A percentile compares a stretch with the other conserved stretches of the same genome.
Conservation (phyloP, 2,888 invertebrate genomes). For the Acronicta leporina region DNA sequence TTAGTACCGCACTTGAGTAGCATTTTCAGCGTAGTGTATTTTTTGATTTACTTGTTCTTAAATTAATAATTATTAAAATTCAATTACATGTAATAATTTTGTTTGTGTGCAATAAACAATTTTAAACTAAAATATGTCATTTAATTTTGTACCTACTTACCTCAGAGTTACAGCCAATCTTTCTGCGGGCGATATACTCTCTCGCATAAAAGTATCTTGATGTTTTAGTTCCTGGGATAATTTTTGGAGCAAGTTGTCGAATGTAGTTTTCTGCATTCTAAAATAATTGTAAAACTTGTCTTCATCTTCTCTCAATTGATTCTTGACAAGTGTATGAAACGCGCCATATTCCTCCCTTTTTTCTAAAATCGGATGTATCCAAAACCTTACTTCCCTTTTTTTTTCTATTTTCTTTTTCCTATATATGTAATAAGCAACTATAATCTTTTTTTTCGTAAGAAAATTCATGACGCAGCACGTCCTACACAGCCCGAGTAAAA, state of each 20-base stretch:
- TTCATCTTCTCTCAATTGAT: constrained; percentile 42
- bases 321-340: constrained; percentile 46
- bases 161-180: constrained; percentile 50
- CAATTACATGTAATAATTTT: constrained; percentile 45
- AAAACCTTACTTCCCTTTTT: constrained; percentile 35
- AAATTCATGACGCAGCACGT: constrained; percentile 37
- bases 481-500: constrained; percentile 35
- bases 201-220: constrained; percentile 48
- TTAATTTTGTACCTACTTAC: constrained; percentile 44
- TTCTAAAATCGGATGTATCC: constrained; percentile 51
- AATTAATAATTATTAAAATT: constrained; percentile 45
- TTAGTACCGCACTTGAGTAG: constrained; percentile 51
- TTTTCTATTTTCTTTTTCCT: constrained; percentile 18
- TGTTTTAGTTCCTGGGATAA: constrained; percentile 46
- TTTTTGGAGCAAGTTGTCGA: constrained; percentile 43
- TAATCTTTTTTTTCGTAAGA: constrained; percentile 37
- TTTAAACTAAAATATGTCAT: too few species aligned
- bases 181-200: constrained; percentile 46
- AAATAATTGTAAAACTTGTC: constrained; percentile 42
- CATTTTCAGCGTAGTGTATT: constrained; percentile 47
- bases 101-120: constrained; percentile 36
- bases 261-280: constrained; percentile 42
- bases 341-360: constrained; percentile 43
- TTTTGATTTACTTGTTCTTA: constrained; percentile 46
- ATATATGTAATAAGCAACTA: constrained; percentile 28